Conservation (phyloP, 2,888 invertebrate species). For the Geotrupes spiniger region DNA sequence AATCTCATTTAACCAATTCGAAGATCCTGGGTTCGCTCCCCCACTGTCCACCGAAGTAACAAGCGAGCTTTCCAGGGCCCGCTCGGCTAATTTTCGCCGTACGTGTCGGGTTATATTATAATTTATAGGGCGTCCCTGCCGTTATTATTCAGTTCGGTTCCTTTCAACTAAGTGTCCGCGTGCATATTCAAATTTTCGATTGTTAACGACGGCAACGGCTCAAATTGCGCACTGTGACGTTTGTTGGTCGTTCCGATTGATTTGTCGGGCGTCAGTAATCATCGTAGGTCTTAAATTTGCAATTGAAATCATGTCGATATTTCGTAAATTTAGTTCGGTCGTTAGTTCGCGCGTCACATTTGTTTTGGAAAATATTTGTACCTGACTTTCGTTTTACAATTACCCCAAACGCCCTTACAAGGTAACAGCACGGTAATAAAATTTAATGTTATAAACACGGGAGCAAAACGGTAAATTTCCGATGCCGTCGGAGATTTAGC, state of each 20-base stretch:
- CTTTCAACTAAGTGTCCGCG: slow-evolving; percentile 25
- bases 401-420: too few relatives aligned
- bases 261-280: slow-evolving; percentile 11
- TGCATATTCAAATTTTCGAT: slow-evolving; percentile 34
- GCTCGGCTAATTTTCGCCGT: slow-evolving; percentile 23
- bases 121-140: slow-evolving; percentile 29
- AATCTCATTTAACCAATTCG: too few relatives aligned
- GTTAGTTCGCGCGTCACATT: too few relatives aligned
- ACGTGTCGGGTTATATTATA: slow-evolving; percentile 28
- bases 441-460: too few relatives aligned
- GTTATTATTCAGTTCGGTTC: slow-evolving; percentile 28
- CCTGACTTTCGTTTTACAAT: too few relatives aligned
- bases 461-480: too few relatives aligned
- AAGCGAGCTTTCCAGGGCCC: slow-evolving; percentile 15
- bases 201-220: slow-evolving; percentile 27
- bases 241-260: slow-evolving; percentile 4
- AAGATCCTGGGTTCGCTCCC: too few relatives aligned
- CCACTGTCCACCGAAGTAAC: slow-evolving; percentile 2
- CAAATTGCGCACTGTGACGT: slow-evolving; percentile 27
- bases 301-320: too few relatives aligned
- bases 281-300: background rate
- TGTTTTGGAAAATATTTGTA: too few relatives aligned
- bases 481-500: slow-evolving; percentile 5
- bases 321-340: too few relatives aligned
- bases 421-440: too few relatives aligned